A percentile compares a stretch with the other conserved stretches of the same genome.
Conservation (phyloP, 2,888 invertebrate genomes). For the Phalera bucephala region DNA sequence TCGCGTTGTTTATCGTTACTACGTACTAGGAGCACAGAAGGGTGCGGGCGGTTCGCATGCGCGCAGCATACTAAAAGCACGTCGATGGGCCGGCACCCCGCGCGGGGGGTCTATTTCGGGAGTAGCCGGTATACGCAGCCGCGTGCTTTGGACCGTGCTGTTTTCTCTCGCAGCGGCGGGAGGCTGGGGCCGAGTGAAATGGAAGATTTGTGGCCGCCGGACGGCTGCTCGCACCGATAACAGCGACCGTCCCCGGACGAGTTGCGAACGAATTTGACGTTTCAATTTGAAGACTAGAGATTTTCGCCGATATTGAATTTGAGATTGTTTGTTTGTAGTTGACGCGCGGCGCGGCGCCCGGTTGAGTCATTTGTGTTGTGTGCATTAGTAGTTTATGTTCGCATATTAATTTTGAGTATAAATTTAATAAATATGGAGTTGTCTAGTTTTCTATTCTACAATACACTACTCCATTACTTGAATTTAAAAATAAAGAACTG, state of each 20-base stretch:
- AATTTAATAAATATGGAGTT: too few relatives aligned
- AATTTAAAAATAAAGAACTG: too few relatives aligned
- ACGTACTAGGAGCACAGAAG: conserved; percentile 71
- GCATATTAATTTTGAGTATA: too few relatives aligned
- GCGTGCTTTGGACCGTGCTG: conserved; percentile 82
- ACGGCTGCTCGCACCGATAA: conserved; percentile 43
- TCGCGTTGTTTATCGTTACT: conserved; percentile 56
- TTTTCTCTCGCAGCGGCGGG: conserved; percentile 75
- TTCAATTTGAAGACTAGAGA: conserved; percentile 22
- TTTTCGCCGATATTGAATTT: conserved; percentile 23
- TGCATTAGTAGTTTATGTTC: too few relatives aligned
- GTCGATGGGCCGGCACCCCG: conserved; percentile 75
- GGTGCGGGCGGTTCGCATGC: conserved; percentile 83
- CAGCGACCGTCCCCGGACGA: conserved; percentile 25
- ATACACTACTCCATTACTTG: too few relatives aligned
- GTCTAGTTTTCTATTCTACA: too few relatives aligned
- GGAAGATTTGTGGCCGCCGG: conserved; percentile 78
- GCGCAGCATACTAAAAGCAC: conserved; percentile 84
- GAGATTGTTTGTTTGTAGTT: conserved; percentile 9
- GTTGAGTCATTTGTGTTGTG: neutral
- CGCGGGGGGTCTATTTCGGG: conserved; percentile 80
- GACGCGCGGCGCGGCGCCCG: neutral
- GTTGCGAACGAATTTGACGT: conserved; percentile 26
- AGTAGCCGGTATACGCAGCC: conserved; percentile 81
- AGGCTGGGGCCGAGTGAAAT: conserved; percentile 80